These are phyloP conservation scores for Girardia tigrina DNA, from an alignment of 2,888 invertebrate genomes.

Conservation along the genomic window DNA sequence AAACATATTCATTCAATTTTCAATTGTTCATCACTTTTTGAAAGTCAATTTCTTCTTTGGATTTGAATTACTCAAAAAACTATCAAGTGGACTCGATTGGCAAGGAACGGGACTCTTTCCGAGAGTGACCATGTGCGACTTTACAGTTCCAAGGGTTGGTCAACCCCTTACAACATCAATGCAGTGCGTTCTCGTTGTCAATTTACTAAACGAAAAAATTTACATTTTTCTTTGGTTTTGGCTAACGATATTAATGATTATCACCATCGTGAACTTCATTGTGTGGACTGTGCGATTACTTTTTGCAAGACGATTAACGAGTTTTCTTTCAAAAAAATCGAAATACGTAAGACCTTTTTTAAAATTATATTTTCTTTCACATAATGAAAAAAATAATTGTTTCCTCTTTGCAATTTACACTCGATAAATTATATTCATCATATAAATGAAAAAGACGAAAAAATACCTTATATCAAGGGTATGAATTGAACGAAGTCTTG, in stretches of 20 bases:
- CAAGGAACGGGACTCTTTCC: slow-evolving; percentile 45
- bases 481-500: too few relatives aligned
- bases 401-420: too few relatives aligned
- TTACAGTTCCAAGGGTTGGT: slow-evolving; percentile 45
- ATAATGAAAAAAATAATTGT: too few relatives aligned
- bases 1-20: too few relatives aligned
- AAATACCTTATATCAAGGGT: too few relatives aligned
- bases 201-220: slow-evolving; percentile 39
- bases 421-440: too few relatives aligned
- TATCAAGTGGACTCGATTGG: slow-evolving; percentile 47
- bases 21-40: too few relatives aligned
- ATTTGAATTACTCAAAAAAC: slow-evolving; percentile 50
- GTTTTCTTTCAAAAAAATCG: too few relatives aligned
- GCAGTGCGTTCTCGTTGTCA: slow-evolving; percentile 41
- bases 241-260: neutral
- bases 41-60: too few relatives aligned
- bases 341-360: too few relatives aligned
- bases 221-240: slow-evolving; percentile 34
- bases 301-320: neutral
- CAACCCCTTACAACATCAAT: slow-evolving; percentile 39
- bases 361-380: too few relatives aligned
- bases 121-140: slow-evolving; percentile 48
- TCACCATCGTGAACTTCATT: slow-evolving; percentile 15
- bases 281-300: slow-evolving; percentile 24
- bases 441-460: too few relatives aligned